Conservation (phyloP, 2,113 vertebrate species). For the Astur gentilis region DNA sequence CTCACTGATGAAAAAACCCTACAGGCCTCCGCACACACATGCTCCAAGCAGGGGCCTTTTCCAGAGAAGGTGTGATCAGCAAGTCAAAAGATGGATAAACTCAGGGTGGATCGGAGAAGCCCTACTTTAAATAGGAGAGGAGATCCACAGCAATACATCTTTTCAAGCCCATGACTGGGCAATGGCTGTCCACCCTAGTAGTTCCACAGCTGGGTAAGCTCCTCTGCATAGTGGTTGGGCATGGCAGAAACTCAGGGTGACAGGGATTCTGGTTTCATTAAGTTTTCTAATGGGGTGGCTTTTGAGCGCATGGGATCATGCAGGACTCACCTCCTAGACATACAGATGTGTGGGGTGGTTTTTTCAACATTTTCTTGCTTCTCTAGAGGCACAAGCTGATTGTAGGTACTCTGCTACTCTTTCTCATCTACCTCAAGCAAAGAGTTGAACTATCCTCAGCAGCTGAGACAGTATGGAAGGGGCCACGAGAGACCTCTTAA, state of each 20-base stretch:
- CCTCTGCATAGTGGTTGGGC: background rate
- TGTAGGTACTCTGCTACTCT: background rate
- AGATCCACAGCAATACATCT: background rate
- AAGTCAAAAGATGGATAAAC: background rate
- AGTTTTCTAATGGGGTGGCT: background rate
- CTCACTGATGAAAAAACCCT: background rate
- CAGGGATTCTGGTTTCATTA: background rate
- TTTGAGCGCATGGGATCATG: background rate
- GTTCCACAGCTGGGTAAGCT: background rate
- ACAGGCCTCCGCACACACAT: background rate
- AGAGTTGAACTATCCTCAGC: background rate
- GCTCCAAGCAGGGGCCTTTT: background rate
- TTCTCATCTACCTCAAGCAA: background rate
- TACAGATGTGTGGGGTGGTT: background rate
- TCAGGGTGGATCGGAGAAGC: background rate
- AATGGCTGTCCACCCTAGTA: background rate
- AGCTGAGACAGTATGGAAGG: background rate
- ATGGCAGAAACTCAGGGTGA: background rate
- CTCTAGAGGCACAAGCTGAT: background rate
- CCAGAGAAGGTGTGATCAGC: background rate
- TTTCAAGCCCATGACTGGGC: background rate
- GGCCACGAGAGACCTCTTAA: background rate
- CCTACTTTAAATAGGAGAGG: background rate
- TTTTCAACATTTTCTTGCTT: background rate
- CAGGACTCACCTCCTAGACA: background rate